phyloP scores from a whole-genome alignment of 2,888 invertebrate species.

The Napeogenes sylphis region DNA sequence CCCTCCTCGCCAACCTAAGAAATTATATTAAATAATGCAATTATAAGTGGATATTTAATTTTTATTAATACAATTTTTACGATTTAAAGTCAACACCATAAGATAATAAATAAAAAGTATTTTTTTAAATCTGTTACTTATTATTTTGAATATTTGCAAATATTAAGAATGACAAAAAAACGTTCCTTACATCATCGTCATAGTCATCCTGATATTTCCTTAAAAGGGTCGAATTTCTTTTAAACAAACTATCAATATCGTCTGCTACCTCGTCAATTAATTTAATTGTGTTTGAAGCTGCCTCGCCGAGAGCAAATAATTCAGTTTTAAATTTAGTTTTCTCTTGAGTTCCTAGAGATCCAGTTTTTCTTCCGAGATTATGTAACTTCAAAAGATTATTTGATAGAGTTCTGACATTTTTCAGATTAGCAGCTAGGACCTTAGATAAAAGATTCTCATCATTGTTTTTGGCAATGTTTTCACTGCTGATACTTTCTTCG shows the following conservation, averaged over 20 bases:
- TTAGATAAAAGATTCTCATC: slow-evolving; percentile 62
- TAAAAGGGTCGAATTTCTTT: slow-evolving; percentile 47
- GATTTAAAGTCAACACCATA: background rate
- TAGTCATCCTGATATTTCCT: slow-evolving; percentile 46
- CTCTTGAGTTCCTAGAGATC: slow-evolving; percentile 73
- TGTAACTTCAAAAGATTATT: slow-evolving; percentile 78
- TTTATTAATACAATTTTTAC: too few relatives aligned
- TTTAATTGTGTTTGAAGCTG: slow-evolving; percentile 77
- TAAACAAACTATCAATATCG: slow-evolving; percentile 67
- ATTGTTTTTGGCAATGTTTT: slow-evolving; percentile 58
- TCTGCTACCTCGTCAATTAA: slow-evolving; percentile 74
- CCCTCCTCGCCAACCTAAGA: slow-evolving; percentile 69
- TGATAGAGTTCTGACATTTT: slow-evolving; percentile 77
- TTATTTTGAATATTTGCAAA: too few relatives aligned
- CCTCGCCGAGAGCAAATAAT: slow-evolving; percentile 74
- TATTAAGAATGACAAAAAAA: slow-evolving; percentile 1
- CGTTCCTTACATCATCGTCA: slow-evolving; percentile 51
- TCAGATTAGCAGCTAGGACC: slow-evolving; percentile 75
- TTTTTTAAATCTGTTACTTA: too few relatives aligned
- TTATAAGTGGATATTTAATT: background rate
- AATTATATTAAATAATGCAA: slow-evolving; percentile 1
- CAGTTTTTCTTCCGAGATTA: slow-evolving; percentile 78
- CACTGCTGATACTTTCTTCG: slow-evolving; percentile 64
- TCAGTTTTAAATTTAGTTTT: slow-evolving; percentile 77
- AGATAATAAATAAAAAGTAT: too few relatives aligned